Evolutionary conservation across 1,140 invertebrate species (phyloP).

Genomic region (Trypoxylus dichotomus): DNA sequence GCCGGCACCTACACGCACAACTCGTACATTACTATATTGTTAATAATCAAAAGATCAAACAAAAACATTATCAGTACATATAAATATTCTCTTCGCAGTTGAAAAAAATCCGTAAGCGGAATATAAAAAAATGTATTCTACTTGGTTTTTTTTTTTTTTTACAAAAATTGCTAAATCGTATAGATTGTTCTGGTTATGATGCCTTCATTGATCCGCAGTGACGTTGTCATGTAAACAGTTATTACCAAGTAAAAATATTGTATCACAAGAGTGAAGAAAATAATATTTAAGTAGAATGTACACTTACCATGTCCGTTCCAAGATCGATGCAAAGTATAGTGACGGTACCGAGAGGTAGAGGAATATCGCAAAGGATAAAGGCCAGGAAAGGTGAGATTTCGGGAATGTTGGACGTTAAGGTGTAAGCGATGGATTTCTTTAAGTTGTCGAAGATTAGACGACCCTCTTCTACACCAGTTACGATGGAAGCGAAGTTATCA

Average conservation of each 20-base stretch:
- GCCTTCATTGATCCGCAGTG: conserved; percentile 10
- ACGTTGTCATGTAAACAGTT: conserved; percentile 22
- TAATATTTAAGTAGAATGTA: conserved; percentile 7
- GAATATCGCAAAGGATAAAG: conserved; percentile 96
- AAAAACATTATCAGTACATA: background rate
- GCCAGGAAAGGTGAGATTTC: conserved; percentile 99
- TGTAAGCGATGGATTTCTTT: conserved; percentile 99
- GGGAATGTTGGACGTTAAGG: conserved; percentile 98
- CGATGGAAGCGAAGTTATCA: conserved; percentile 99
- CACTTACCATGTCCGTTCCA: conserved; percentile 98
- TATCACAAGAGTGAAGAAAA: background rate
- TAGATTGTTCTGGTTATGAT: conserved; percentile 29
- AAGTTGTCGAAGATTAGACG: conserved; percentile 99
- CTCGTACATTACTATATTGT: conserved; percentile 15
- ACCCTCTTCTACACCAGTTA: conserved; percentile 98
- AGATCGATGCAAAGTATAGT: conserved; percentile 99
- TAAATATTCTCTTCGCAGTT: background rate
- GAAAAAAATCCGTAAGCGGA: no score
- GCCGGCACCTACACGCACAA: conserved; percentile 85
- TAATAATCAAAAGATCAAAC: background rate
- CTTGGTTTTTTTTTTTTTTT: background rate
- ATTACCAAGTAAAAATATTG: background rate
- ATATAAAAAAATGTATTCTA: background rate
- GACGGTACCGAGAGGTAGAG: conserved; percentile 95
- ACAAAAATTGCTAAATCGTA: background rate